These are phyloP conservation scores for Athene noctua DNA, from an alignment of 2,113 vertebrate genomes.

Conservation along the genomic window DNA sequence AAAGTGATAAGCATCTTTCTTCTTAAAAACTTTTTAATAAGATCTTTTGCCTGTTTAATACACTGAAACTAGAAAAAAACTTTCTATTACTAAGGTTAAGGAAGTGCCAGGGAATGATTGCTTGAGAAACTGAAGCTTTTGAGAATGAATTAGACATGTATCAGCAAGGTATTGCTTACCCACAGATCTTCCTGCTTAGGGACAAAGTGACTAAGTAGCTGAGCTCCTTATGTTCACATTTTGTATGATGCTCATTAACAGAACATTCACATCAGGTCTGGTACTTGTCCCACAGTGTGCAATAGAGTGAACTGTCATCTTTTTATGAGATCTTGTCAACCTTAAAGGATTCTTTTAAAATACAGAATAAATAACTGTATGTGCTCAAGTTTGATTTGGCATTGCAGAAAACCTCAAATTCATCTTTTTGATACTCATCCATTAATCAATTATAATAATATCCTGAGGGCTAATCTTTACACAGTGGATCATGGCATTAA, in stretches of 20 bases:
- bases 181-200: background rate
- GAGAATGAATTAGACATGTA: background rate
- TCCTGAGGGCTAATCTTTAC: background rate
- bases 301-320: background rate
- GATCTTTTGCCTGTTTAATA: background rate
- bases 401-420: background rate
- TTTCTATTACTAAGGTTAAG: background rate
- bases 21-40: background rate
- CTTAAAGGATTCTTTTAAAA: background rate
- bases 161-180: background rate
- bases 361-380: background rate
- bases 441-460: background rate
- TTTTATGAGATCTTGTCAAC: background rate
- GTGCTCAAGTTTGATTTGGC: background rate
- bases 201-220: background rate
- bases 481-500: background rate
- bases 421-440: background rate
- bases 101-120: background rate
- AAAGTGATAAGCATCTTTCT: background rate
- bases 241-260: background rate
- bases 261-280: background rate
- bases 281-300: background rate
- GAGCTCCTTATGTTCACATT: background rate
- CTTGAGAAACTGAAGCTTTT: background rate
- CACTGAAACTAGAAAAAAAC: background rate